Percentiles rank a stretch among this genome's conserved stretches.
These are phyloP conservation scores for Doryteuthis pealeii DNA, from an alignment of 1,140 invertebrate species.

Conservation along the genomic window DNA sequence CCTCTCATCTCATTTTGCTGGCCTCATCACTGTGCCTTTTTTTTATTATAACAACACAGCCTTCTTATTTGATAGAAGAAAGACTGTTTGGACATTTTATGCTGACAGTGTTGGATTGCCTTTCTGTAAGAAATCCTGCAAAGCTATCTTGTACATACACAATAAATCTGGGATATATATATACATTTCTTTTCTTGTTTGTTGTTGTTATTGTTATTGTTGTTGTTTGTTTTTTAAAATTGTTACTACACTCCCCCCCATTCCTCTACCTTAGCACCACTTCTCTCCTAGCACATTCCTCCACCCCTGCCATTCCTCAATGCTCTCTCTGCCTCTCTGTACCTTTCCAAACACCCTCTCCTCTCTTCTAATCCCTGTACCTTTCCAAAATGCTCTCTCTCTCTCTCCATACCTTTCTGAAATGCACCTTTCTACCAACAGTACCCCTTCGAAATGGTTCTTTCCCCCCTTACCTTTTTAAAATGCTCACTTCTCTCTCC, in stretches of 20 bases:
- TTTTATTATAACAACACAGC: not conserved
- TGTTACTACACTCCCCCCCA: not conserved
- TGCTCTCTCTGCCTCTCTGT: not conserved
- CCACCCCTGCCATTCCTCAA: not conserved
- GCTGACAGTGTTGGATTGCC: not conserved
- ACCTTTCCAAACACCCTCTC: not conserved
- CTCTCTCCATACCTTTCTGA: not conserved
- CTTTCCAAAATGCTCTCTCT: not conserved
- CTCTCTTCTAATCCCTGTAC: not conserved
- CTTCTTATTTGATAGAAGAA: not conserved
- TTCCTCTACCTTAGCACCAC: not conserved
- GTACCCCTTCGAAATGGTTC: not conserved
- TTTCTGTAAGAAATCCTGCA: not conserved
- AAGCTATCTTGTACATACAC: conserved; percentile 8
- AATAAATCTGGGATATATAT: conserved; percentile 7
- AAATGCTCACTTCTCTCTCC: not conserved
- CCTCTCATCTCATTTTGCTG: not conserved
- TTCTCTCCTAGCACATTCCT: not conserved
- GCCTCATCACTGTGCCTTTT: not conserved
- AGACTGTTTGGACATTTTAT: not conserved
- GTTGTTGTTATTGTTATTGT: not conserved
- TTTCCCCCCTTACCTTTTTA: not conserved
- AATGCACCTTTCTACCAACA: not conserved
- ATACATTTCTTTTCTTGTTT: not conserved
- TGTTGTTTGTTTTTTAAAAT: not conserved